Base-by-base conservation (phyloP, 2,888 invertebrate genomes). In the Ptilodon capucinus region DNA sequence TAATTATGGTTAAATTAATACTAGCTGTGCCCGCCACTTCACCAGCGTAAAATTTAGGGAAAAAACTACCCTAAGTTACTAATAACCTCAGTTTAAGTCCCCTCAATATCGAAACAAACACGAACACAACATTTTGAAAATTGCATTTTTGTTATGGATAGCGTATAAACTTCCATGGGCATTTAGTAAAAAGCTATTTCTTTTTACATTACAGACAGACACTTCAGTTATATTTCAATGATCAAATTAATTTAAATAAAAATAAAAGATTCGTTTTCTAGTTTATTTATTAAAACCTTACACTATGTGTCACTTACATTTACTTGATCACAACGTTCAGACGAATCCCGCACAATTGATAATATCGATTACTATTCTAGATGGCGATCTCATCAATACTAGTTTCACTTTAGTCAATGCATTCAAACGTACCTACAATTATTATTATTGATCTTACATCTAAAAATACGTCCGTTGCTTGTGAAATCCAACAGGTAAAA, bases 311-410 rank as follows among this genome's bases (percentile, higher is more conserved):
- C 40, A 59, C 61, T 71, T 74, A 71, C 45, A 48, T 45, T 19
- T 51, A 65, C 61, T 65, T 51, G 67, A 76, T 77, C 76, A 77
- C 77, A 77, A 70, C 73, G 51, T 60, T 68, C 50, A 61, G 59
- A 57, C 41, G 54, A 60, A 51, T 64, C 50, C 60, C 58, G 49
- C n/a, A 57, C 45, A 48, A 49, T 58, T 55, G 54, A 55, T 58
- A 55, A 59, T 55, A 60, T 53, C 42, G 46, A 59, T 55, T 45
- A 39, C 50, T 45, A 44, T 42, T 44, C 41, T 50, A 50, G 43
- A 50, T 45, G 54, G 55, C 23, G 42, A 52, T 54, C 53, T 58
- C 34, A 60, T 48, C 48, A 53, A 50, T 30, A 53, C 42, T 56
- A 56, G 40, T 48, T 61, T 56, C 53, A 55, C 54, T 55, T 55